A percentile compares a stretch with the other conserved stretches of the same genome.
phyloP scores from a whole-genome alignment of 2,797 vertebrate species.

The Rhincodon typus region DNA sequence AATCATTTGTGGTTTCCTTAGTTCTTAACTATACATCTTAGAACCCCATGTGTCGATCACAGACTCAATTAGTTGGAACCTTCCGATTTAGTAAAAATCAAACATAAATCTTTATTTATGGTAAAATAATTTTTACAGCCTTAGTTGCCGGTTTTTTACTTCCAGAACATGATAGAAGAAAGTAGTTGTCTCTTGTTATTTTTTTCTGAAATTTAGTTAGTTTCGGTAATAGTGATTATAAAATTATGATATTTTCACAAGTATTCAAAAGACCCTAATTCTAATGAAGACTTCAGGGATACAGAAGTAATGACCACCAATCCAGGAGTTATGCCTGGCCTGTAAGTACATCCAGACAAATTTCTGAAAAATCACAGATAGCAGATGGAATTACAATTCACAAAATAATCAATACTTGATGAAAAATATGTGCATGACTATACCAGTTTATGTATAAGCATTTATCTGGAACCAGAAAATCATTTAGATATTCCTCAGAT shows the following conservation, averaged over 20 bases:
- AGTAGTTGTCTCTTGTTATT: neutral
- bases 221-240: no score
- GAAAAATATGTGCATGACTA: constrained; percentile 7
- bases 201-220: constrained; percentile 53
- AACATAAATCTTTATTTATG: constrained; percentile 1
- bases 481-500: neutral
- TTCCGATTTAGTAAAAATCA: neutral
- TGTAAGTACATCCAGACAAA: constrained; percentile 45
- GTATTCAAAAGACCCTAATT: constrained; percentile 65
- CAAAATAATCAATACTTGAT: neutral
- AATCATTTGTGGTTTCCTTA: constrained; percentile 11
- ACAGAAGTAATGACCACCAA: constrained; percentile 48
- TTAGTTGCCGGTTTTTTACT: neutral
- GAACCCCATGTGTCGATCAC: neutral
- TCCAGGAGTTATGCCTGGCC: constrained; percentile 44
- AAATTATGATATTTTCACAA: constrained; percentile 76
- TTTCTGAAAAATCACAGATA: constrained; percentile 40
- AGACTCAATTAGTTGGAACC: neutral
- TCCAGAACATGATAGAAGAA: neutral
- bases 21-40: neutral
- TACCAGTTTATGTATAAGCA: neutral
- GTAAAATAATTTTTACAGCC: neutral
- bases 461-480: neutral
- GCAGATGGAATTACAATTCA: neutral
- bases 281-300: constrained; percentile 63